phyloP scores from a whole-genome alignment of 2,888 invertebrate species.

The Arenicola marina region DNA sequence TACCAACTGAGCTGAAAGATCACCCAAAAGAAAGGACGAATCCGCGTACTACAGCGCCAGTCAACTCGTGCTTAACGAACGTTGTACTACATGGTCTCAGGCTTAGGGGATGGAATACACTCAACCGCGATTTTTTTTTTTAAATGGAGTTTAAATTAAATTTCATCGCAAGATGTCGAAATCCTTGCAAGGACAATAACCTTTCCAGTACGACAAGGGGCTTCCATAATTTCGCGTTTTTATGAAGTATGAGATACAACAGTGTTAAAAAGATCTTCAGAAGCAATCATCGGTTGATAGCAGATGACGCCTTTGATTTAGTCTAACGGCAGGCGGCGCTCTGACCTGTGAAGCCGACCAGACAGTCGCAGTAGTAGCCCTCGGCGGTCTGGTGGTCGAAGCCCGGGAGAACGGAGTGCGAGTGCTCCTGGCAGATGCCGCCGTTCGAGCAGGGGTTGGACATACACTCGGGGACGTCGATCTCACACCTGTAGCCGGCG shows the following conservation, averaged over 20 bases:
- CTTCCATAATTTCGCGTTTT: too few relatives aligned
- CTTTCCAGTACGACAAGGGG: too few relatives aligned
- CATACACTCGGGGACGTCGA: conserved; percentile 66
- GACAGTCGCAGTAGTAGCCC: conserved; percentile 51
- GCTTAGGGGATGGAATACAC: too few relatives aligned
- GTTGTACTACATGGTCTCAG: too few relatives aligned
- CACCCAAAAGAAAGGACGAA: too few relatives aligned
- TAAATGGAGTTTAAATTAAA: background rate
- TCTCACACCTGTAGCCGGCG: conserved; percentile 64
- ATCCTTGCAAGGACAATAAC: background rate
- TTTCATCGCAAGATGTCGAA: background rate
- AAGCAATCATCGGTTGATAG: too few relatives aligned
- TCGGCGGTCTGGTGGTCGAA: conserved; percentile 48
- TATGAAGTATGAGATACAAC: too few relatives aligned
- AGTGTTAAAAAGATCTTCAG: too few relatives aligned
- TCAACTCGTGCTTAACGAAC: too few relatives aligned
- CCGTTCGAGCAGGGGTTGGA: conserved; percentile 57
- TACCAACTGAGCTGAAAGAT: too few relatives aligned
- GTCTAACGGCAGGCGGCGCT: background rate
- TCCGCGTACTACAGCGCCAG: too few relatives aligned
- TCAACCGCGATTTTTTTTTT: background rate
- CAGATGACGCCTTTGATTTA: background rate
- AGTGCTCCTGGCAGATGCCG: conserved; percentile 48
- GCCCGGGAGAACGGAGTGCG: conserved; percentile 69
- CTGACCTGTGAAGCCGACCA: conserved; percentile 50